Base-by-base conservation (phyloP, 2,797 vertebrate genomes). In the Alauda arvensis region DNA sequence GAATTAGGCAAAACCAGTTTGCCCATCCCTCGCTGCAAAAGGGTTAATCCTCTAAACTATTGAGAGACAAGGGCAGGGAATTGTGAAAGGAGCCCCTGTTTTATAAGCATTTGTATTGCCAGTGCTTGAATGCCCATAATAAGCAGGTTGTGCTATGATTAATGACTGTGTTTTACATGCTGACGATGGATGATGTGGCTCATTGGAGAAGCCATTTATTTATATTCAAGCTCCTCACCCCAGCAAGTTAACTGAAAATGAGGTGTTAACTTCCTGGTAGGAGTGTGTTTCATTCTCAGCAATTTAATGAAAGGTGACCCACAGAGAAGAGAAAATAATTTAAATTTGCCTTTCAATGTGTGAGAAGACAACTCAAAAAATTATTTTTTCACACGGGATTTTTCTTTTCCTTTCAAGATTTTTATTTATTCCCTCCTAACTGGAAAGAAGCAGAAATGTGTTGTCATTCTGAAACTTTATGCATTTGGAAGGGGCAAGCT, bases 1-100 rank as follows among this genome's bases (percentile, higher is more conserved):
- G 94, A 95, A 95, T 94, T 96, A 91, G 90, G 92, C 75, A 94
- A 71, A 94, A 92, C 91, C 89, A 90, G 90, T 95, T 94, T 95
- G 89, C 90, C 93, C 89, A 83, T 91, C 91, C 93, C 93, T 94
- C 3, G 9, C 34, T 87, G 74, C 81, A 77, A 94, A 92, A 88
- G 78, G 78, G 83, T 85, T 85, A 77, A 85, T 89, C 46, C 29
- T 78, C 75, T 45, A 68, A 72, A 60, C 91, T 91, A 76, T 62
- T 76, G 87, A 91, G 94, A 91, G 74, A 52, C 77, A 55, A 92
- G 92, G 93, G 88, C 91, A 90, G 85, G 77, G 77, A 90, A 70
- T 92, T 96, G 72, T 80, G 81, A 92, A 89, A 76, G 67, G 89
- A 90, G 74, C 37, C 75, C 87, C 81, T 84, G 49, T 87, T 87